phyloP scores from a whole-genome alignment of 2,888 invertebrate species.

The Cactoblastis cactorum region DNA sequence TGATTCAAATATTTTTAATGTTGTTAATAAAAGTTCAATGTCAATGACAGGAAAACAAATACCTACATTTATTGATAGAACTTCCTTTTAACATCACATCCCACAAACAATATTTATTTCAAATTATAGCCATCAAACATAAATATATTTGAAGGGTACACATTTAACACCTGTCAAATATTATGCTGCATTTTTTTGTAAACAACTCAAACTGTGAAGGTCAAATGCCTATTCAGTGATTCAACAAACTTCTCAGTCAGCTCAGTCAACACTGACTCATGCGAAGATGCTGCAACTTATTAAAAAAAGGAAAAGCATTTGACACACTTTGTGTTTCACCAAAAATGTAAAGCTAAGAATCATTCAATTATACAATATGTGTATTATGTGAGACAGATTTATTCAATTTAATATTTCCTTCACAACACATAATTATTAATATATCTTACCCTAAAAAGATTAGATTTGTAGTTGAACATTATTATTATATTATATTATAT shows the following conservation, averaged over 20 bases:
- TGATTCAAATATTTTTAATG: background rate
- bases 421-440: too few relatives aligned
- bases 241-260: too few relatives aligned
- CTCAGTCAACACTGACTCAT: slow-evolving; percentile 52
- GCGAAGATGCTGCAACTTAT: slow-evolving; percentile 26
- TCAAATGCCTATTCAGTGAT: slow-evolving; percentile 41
- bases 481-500: background rate
- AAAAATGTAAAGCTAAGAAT: too few relatives aligned
- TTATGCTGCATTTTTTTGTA: background rate
- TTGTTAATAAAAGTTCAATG: background rate
- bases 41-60: slow-evolving; percentile 6
- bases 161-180: too few relatives aligned
- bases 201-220: slow-evolving; percentile 30
- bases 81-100: too few relatives aligned
- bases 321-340: too few relatives aligned
- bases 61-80: background rate
- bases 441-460: background rate
- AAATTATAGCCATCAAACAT: background rate
- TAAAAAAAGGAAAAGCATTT: slow-evolving; percentile 14
- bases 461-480: background rate
- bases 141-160: background rate
- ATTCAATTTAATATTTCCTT: too few relatives aligned
- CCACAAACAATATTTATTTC: background rate
- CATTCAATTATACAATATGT: too few relatives aligned
- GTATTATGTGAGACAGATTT: too few relatives aligned